These are phyloP conservation scores for Tuberolachnus salignus DNA, from an alignment of 2,888 invertebrate genomes.

Conservation along the genomic window DNA sequence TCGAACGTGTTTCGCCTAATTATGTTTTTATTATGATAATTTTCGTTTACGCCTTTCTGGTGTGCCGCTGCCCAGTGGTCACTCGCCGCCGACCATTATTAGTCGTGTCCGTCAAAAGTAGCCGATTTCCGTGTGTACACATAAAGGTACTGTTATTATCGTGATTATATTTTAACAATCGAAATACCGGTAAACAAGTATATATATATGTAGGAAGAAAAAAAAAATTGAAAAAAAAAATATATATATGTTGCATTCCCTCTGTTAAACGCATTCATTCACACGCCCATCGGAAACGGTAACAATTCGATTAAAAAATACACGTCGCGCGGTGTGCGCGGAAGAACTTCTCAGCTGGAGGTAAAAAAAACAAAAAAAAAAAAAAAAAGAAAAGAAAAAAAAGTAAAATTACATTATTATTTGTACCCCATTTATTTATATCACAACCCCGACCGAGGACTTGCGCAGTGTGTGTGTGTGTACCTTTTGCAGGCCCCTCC, in stretches of 20 bases:
- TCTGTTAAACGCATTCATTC: not conserved
- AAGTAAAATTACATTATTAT: conserved; percentile 39
- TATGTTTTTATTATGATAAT: not conserved
- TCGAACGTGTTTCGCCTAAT: not conserved
- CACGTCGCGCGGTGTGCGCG: not conserved
- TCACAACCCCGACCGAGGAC: conserved; percentile 48
- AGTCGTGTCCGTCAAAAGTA: conserved; percentile 22
- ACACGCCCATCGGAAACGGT: conserved; percentile 41
- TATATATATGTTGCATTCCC: not conserved
- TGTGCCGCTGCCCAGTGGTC: conserved; percentile 31
- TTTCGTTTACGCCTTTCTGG: conserved; percentile 23
- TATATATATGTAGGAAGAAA: not conserved
- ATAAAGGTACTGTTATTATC: not conserved
- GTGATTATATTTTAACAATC: conserved; percentile 19
- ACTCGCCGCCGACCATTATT: conserved; percentile 42
- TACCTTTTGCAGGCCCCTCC: conserved; percentile 31
- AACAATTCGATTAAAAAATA: conserved; percentile 44
- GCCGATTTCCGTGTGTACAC: not conserved
- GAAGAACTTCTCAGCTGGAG: conserved; percentile 49
- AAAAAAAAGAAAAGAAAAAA: conserved; percentile 12
- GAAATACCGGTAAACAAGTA: conserved; percentile 16
- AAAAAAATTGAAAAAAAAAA: no score
- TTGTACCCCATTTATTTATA: conserved; percentile 49
- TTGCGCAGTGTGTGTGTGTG: not conserved
- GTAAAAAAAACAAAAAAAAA: conserved; percentile 9